Evolutionary conservation across 1,140 invertebrate species (phyloP).

Genomic region (Saccostrea glomerata): DNA sequence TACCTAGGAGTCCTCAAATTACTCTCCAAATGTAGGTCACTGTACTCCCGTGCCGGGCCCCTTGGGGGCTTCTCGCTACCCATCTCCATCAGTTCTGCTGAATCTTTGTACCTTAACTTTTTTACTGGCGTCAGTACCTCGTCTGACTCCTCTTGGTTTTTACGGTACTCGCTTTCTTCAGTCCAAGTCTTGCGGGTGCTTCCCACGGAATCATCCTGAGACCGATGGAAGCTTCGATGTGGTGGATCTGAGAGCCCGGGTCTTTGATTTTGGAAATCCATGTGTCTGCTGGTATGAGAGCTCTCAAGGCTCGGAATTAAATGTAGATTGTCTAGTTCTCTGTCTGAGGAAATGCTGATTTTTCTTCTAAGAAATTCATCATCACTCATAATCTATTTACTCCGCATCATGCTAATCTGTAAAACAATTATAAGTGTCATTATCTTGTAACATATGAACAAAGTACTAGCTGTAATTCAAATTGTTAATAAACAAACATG

Average conservation of each 20-base stretch:
- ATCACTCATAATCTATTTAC: constrained; percentile 45
- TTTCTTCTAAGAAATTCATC: constrained; percentile 45
- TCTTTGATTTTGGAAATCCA: background rate
- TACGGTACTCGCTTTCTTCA: background rate
- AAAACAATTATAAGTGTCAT: background rate
- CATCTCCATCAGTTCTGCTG: background rate
- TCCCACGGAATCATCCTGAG: background rate
- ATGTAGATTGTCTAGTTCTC: constrained; percentile 56
- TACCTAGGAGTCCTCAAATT: constrained; percentile 53
- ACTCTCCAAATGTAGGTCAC: constrained; percentile 43
- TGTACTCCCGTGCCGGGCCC: constrained; percentile 42
- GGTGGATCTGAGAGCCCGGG: constrained; percentile 39
- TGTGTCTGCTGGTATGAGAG: constrained; percentile 21
- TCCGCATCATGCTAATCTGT: background rate
- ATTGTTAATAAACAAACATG: too few relatives aligned
- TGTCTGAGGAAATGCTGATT: constrained; percentile 54
- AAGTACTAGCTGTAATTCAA: too few relatives aligned
- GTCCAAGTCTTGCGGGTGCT: background rate
- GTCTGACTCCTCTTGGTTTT: background rate
- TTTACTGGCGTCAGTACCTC: constrained; percentile 32
- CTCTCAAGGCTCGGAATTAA: constrained; percentile 44
- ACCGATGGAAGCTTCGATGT: constrained; percentile 27
- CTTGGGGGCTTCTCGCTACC: constrained; percentile 18
- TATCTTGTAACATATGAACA: too few relatives aligned
- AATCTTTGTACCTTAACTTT: constrained; percentile 40